A percentile compares a stretch with the other conserved stretches of the same genome.
Conservation (phyloP, 1,140 invertebrate species). For the Drosophila pseudoananassae region DNA sequence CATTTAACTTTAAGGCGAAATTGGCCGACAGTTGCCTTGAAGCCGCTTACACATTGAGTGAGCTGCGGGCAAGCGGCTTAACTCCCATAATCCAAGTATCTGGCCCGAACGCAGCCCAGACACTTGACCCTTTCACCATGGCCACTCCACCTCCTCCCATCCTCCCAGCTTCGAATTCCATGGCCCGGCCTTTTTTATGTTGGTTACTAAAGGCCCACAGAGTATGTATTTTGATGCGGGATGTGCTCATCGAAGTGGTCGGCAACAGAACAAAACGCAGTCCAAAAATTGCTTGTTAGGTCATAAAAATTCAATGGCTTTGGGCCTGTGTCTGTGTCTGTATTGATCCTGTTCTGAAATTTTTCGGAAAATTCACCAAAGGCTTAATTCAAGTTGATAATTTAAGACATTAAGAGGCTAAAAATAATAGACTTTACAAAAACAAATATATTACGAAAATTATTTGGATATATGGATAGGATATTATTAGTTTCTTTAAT, state of each 20-base stretch:
- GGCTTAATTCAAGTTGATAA: slow-evolving; percentile 28
- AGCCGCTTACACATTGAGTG: slow-evolving; percentile 65
- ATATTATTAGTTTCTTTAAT: too few relatives aligned
- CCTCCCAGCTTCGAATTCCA: not conserved
- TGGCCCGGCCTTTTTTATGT: slow-evolving; percentile 23
- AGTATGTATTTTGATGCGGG: slow-evolving; percentile 53
- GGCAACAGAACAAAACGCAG: slow-evolving; percentile 6
- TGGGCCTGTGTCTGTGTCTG: slow-evolving; percentile 5
- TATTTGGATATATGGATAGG: too few relatives aligned
- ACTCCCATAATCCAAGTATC: slow-evolving; percentile 82
- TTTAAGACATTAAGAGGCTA: slow-evolving; percentile 5
- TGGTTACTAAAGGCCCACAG: slow-evolving; percentile 18
- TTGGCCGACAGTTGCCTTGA: slow-evolving; percentile 40
- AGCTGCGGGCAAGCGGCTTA: slow-evolving; percentile 74
- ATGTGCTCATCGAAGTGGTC: slow-evolving; percentile 30
- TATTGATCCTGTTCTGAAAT: slow-evolving; percentile 1
- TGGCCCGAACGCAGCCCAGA: slow-evolving; percentile 57
- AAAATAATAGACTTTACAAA: not conserved
- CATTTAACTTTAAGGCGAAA: slow-evolving; percentile 45
- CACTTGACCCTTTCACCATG: slow-evolving; percentile 69
- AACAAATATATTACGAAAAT: not conserved
- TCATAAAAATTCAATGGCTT: slow-evolving; percentile 71
- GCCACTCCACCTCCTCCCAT: not conserved
- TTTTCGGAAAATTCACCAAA: slow-evolving; percentile 23
- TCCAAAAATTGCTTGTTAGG: slow-evolving; percentile 40